Base-by-base conservation (phyloP, 2,888 invertebrate species). In the Tipula lateralis region DNA sequence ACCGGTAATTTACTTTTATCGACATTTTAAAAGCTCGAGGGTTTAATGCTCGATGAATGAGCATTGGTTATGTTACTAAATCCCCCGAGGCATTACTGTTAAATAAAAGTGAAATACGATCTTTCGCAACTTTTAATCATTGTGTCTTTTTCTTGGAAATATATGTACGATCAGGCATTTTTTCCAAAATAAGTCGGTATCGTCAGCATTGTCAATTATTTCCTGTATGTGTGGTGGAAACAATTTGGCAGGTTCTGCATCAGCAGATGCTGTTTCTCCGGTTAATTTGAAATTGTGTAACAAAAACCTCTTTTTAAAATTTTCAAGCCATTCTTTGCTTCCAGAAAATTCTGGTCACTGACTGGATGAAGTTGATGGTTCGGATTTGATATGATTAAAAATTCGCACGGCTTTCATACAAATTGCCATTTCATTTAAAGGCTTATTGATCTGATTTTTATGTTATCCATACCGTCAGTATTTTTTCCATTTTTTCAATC, bases 21-120 rank as follows among this genome's bases (percentile, higher is more conserved):
- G n/a, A 82, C 9, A 82, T 83, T 83, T 83, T 83, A n/a, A 30
- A 83, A 83, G n/a, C 83, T 29, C 83, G 29, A 83, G 83, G 83
- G 29, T 6, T 5, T 16, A 30, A 29, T n/a, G 29, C 12, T 29
- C 32, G 83, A 32, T 83, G 83, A 13, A 83, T 83, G 83, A 83
- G 30, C 30, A 83, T 30, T 30, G 83, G 83, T 83, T 83, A 32
- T 83, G 83, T 83, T 81, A 81, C 24, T 29, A 81, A 81, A 81
- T 29, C 29, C 12, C 29, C 81, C 12, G 81, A 24, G 7, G 81
- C 81, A 81, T 81, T 82, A n/a, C n/a, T n/a, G n/a, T n/a, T n/a
- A n/a, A n/a, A n/a, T n/a, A n/a, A n/a, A n/a, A n/a, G n/a, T n/a
- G n/a, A n/a, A n/a, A n/a, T n/a, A 81, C n/a, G n/a, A n/a, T n/a